Evolutionary conservation across 2,113 vertebrate genomes (phyloP), one percentile per base, ranked within the genome.

Genomic region (Cepphus grylle): DNA sequence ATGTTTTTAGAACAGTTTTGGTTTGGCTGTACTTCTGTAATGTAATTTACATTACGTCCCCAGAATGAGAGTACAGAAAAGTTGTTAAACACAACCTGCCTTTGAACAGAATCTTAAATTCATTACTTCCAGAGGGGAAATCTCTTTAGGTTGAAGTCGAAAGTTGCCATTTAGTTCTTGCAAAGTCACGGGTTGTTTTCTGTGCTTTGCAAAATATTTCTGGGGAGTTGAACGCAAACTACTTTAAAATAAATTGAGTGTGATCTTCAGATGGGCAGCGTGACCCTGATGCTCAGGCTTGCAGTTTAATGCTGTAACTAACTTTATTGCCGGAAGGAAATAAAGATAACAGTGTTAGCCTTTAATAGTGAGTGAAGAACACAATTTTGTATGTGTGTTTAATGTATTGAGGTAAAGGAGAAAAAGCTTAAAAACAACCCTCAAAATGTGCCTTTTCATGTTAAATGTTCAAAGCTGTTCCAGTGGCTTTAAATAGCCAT

Each of bases 41-140:
- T 52, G 36, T 38, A 26, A 34, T 29, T 42, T 42, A 42, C 42
- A 42, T 42, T 61, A 45, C 42, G 5, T 38, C 27, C 23, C 40
- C 23, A 38, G 38, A 61, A 53, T 8, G 30, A 25, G 43, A 42
- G 17, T 12, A 8, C 0, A 0, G 43, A 34, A 17, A 30, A 9
- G 30, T 15, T 40, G 29, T 47, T 38, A 21, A 55, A 23, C 3
- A 1, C 26, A 53, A 49, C 18, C 77, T 42, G 66, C 38, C 65
- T 67, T 49, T 45, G 65, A 56, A 14, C 0, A 2, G 38, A 40
- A 10, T 30, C 30, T 30, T 30, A 7, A 6, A 15, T 47, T 43
- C 38, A 6, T 69, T 59, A 34, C 53, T 59, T 38, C 40, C 32
- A 8, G 58, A 67, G 40, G 70, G 32, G 23, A 42, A 13, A 9